Evolutionary conservation across 2,797 vertebrate genomes (phyloP).

Genomic region (Anisognathus igniventris): DNA sequence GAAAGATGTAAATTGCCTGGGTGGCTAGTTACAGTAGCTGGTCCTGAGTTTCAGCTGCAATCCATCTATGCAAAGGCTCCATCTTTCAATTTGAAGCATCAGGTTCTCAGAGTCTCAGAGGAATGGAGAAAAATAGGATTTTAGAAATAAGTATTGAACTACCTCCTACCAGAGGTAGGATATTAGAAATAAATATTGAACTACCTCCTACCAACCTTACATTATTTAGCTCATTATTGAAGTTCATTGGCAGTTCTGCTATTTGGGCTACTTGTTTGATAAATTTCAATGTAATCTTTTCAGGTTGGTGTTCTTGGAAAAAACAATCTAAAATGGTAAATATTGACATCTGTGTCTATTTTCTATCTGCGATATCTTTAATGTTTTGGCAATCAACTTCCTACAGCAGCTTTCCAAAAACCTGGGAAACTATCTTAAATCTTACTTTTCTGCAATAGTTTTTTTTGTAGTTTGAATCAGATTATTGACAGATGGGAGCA

Average conservation of each 20-base stretch:
- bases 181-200: background rate
- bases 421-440: background rate
- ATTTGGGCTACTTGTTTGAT: background rate
- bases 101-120: background rate
- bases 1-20: background rate
- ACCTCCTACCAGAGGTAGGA: background rate
- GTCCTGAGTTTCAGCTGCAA: background rate
- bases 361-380: background rate
- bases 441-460: background rate
- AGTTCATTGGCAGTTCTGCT: background rate
- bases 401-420: background rate
- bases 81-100: background rate
- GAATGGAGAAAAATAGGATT: background rate
- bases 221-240: background rate
- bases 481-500: background rate
- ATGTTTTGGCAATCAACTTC: background rate
- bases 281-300: background rate
- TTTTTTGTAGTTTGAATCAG: background rate
- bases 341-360: background rate
- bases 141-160: background rate
- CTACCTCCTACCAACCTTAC: background rate
- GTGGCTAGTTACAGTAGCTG: background rate
- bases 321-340: background rate
- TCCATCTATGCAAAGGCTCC: background rate
- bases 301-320: background rate